phyloP scores from a whole-genome alignment of 2,888 invertebrate species.

The Hecatera dysodea region DNA sequence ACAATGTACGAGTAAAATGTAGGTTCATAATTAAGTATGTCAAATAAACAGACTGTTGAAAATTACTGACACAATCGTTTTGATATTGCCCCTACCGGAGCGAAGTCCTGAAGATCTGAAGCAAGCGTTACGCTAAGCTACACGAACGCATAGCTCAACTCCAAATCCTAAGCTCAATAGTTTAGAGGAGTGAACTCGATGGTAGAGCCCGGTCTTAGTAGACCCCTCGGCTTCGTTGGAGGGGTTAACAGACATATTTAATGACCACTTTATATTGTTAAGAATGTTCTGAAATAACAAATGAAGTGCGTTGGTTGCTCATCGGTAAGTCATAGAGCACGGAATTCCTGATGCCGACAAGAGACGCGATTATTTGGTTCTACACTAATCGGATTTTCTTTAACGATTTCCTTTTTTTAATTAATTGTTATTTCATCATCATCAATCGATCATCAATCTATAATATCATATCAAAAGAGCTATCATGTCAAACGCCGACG shows the following conservation, averaged over 20 bases:
- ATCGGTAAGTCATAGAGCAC: neutral
- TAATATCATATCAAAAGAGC: too few relatives aligned
- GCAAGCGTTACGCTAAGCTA: neutral
- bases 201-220: conserved; percentile 4
- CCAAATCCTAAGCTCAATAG: conserved; percentile 15
- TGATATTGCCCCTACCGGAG: neutral
- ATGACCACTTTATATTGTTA: conserved; percentile 22
- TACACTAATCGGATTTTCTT: too few relatives aligned
- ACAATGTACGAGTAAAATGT: neutral
- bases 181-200: conserved; percentile 20
- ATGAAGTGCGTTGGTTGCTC: conserved; percentile 7
- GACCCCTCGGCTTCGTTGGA: neutral
- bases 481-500: too few relatives aligned
- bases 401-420: too few relatives aligned
- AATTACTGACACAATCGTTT: neutral
- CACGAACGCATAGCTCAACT: conserved; percentile 1
- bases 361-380: neutral
- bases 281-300: conserved; percentile 33
- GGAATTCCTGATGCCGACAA: neutral
- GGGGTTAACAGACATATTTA: conserved; percentile 27
- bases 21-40: neutral
- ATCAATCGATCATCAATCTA: too few relatives aligned
- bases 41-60: neutral
- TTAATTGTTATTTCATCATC: too few relatives aligned
- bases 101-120: neutral